Conservation (phyloP, 2,888 invertebrate species). For the Xestobium rufovillosum region DNA sequence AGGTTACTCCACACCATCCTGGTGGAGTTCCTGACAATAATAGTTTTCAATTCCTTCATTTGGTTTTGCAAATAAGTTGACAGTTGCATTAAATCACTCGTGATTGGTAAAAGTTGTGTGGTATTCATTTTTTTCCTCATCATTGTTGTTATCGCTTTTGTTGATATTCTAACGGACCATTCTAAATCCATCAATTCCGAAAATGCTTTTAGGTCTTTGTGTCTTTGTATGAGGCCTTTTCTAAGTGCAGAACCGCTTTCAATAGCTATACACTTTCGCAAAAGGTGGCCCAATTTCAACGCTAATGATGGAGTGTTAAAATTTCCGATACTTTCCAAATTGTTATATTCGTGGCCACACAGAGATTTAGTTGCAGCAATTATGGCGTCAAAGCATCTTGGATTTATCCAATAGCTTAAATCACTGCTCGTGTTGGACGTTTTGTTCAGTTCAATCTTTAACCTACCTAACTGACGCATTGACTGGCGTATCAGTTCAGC, state of each 20-base stretch:
- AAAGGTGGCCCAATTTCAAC: constrained; percentile 17
- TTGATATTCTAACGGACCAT: constrained; percentile 21
- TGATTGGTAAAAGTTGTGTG: constrained; percentile 22
- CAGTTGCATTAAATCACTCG: constrained; percentile 20
- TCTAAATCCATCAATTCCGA: constrained; percentile 18
- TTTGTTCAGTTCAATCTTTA: constrained; percentile 10
- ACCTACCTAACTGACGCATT: constrained; percentile 15
- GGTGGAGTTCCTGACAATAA: background rate
- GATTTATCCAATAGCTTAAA: constrained; percentile 11
- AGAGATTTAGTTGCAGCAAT: constrained; percentile 11
- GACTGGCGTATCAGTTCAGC: constrained; percentile 16
- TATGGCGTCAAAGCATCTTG: constrained; percentile 13
- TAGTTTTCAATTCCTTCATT: constrained; percentile 9
- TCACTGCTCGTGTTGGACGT: constrained; percentile 2
- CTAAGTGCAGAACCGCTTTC: constrained; percentile 14
- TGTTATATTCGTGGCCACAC: background rate
- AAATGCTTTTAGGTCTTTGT: constrained; percentile 11
- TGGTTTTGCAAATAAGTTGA: constrained; percentile 17
- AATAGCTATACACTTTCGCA: constrained; percentile 16
- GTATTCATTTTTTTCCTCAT: constrained; percentile 15
- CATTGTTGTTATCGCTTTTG: constrained; percentile 20
- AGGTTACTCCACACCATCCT: constrained; percentile 8
- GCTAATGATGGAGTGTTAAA: constrained; percentile 14
- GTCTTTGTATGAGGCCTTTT: constrained; percentile 10
- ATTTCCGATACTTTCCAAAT: background rate